phyloP scores from a whole-genome alignment of 37 sponge, comb jelly and placozoan genomes.

The Diacarnus erythraeanus region DNA sequence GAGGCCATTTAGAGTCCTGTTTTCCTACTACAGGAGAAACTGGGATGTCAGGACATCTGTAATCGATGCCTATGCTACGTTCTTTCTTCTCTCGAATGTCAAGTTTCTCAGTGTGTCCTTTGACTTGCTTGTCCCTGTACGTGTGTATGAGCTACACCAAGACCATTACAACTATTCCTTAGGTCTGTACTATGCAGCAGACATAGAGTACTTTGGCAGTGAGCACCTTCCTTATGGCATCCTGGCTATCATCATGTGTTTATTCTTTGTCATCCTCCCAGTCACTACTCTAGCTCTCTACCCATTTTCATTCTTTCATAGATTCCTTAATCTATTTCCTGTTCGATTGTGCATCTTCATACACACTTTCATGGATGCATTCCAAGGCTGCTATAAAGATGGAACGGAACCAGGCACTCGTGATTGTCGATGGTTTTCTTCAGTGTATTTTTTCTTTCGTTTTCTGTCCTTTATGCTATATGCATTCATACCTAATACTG shows the following conservation, averaged over 20 bases:
- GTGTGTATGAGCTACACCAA: neutral
- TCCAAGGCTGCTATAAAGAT: constrained; percentile 44
- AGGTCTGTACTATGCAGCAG: neutral
- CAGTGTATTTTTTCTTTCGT: constrained; percentile 10
- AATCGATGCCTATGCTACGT: constrained; percentile 44
- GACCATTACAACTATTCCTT: neutral
- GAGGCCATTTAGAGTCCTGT: constrained; percentile 1
- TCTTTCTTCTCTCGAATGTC: constrained; percentile 58
- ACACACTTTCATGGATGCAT: constrained; percentile 14
- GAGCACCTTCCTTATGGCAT: constrained; percentile 20
- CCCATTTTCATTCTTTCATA: constrained; percentile 8
- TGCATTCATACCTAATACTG: constrained; percentile 1
- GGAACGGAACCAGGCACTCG: constrained; percentile 27
- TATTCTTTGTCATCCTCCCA: constrained; percentile 8
- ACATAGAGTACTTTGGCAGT: constrained; percentile 2
- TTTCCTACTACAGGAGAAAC: neutral
- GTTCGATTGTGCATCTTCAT: constrained; percentile 2
- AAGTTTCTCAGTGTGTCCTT: constrained; percentile 24
- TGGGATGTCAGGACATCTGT: constrained; percentile 28
- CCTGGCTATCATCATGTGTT: neutral
- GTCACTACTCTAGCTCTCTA: constrained; percentile 4
- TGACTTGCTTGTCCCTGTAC: neutral
- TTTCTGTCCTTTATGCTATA: constrained; percentile 11
- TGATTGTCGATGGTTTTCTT: constrained; percentile 37
- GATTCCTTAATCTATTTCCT: neutral